Evolutionary conservation across 1,140 invertebrate species (phyloP), one percentile per base, ranked within the genome.

Genomic region (Microvelia longipes): DNA sequence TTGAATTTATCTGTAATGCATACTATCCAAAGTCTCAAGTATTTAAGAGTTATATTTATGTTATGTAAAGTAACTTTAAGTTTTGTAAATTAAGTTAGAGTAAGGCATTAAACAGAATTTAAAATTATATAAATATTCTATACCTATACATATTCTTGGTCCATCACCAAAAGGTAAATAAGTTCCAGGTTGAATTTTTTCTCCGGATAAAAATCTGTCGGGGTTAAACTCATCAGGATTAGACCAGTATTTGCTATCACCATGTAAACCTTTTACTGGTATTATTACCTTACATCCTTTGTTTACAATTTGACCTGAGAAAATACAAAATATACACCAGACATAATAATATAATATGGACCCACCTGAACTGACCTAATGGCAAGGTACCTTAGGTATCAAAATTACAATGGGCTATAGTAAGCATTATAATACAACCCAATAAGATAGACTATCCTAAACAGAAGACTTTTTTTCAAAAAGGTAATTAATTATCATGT

Each of bases 151-250:
- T 68, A 83, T 83, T 65, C 86, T 77, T 0, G 82, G 81, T 27
- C 86, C 86, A 27, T 83, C 81, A 1, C 85, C 84, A 75, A 87
- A 87, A 24, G 85, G 82, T 28, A 87, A 73, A 74, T 81, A 85
- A 0, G 74, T 74, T 29, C 70, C 65, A 15, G 70, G 68, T 66
- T 66, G 62, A 1, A 70, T 66, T 0, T 73, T 71, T 28, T 77
- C 76, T 13, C 60, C 66, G 28, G n/a, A 2, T 5, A 27, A 68
- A 64, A 79, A 82, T 27, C 81, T 68, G 28, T 81, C 78, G 0
- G 80, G 81, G 61, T 78, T 68, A 69, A 81, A 81, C 5, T 35
- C 68, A 63, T 81, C 76, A 13, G 81, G 80, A 29, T 81, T 72
- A 1, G 74, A 73, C 62, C 74, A 82, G 63, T 76, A 74, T 2